Conservation (phyloP, 2,113 vertebrate genomes). For the Anarrhichthys ocellatus region DNA sequence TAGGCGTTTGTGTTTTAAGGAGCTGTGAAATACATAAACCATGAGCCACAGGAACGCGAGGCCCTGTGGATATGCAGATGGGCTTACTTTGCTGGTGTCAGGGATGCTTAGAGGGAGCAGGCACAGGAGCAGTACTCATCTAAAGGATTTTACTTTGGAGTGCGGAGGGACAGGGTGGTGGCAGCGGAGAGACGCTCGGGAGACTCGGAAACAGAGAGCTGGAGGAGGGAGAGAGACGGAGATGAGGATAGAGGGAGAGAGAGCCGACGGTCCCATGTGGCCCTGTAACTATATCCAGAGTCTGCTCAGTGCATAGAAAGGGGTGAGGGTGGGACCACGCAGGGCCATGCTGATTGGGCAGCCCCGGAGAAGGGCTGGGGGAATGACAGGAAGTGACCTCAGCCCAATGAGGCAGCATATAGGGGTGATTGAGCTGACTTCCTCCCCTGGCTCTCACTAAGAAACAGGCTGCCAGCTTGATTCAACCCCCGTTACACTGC, state of each 20-base stretch:
- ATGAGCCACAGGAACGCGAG: slow-evolving; percentile 96
- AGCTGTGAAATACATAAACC: slow-evolving; percentile 99
- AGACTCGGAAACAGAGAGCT: slow-evolving; percentile 86
- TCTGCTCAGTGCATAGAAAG: slow-evolving; percentile 89
- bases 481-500: slow-evolving; percentile 87
- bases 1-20: slow-evolving; percentile 94
- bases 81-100: slow-evolving; percentile 97
- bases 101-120: slow-evolving; percentile 85
- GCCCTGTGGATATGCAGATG: slow-evolving; percentile 99
- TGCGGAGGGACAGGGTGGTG: slow-evolving; percentile 77
- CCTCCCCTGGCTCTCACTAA: slow-evolving; percentile 95
- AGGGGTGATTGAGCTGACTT: slow-evolving; percentile 93
- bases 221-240: slow-evolving; percentile 67
- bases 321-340: slow-evolving; percentile 85
- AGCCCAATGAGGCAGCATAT: slow-evolving; percentile 91
- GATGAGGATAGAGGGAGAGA: slow-evolving; percentile 76
- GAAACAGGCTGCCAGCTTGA: slow-evolving; percentile 91
- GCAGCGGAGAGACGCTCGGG: slow-evolving; percentile 73
- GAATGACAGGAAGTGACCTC: slow-evolving; percentile 97
- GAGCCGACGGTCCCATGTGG: slow-evolving; percentile 93
- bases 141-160: slow-evolving; percentile 81
- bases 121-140: slow-evolving; percentile 80
- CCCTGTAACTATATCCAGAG: slow-evolving; percentile 97
- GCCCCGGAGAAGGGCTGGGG: slow-evolving; percentile 91
- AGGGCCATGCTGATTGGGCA: slow-evolving; percentile 93